These are phyloP conservation scores for Diplodus sargus DNA, from an alignment of 2,797 vertebrate genomes.

Conservation along the genomic window DNA sequence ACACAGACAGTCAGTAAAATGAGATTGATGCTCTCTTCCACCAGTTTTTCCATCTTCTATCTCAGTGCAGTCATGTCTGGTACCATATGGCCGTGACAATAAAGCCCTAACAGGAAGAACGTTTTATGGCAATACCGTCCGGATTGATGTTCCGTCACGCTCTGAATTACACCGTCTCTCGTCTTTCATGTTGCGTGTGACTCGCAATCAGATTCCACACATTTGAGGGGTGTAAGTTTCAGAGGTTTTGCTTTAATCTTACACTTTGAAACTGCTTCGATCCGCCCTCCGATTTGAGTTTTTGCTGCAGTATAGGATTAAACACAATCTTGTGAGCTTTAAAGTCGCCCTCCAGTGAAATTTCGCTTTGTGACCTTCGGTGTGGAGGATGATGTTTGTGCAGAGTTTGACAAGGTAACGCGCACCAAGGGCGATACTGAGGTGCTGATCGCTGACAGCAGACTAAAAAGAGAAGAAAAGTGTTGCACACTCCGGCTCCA, in stretches of 20 bases:
- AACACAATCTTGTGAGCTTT: not conserved
- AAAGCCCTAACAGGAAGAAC: conserved; percentile 29
- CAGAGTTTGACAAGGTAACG: not conserved
- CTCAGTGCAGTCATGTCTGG: not conserved
- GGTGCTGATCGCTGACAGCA: no score
- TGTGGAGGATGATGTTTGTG: not conserved
- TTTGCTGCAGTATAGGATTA: not conserved
- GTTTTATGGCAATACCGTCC: conserved; percentile 25
- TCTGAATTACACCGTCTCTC: conserved; percentile 36
- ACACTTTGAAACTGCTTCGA: not conserved
- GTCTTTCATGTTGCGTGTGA: not conserved
- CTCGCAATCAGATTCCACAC: not conserved
- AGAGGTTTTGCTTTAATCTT: not conserved
- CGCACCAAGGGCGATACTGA: no score
- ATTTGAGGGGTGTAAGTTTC: not conserved
- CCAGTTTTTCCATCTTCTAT: conserved; percentile 29
- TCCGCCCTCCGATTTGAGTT: not conserved
- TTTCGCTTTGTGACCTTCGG: not conserved
- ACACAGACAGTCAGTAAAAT: conserved; percentile 38
- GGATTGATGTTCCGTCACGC: conserved; percentile 45
- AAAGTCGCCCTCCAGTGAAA: not conserved
- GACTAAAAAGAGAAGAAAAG: no score
- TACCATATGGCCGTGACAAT: conserved; percentile 49
- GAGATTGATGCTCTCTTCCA: conserved; percentile 53
- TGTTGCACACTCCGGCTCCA: no score